Conservation (phyloP, 2,888 invertebrate species). For the Nasonovia ribisnigri region DNA sequence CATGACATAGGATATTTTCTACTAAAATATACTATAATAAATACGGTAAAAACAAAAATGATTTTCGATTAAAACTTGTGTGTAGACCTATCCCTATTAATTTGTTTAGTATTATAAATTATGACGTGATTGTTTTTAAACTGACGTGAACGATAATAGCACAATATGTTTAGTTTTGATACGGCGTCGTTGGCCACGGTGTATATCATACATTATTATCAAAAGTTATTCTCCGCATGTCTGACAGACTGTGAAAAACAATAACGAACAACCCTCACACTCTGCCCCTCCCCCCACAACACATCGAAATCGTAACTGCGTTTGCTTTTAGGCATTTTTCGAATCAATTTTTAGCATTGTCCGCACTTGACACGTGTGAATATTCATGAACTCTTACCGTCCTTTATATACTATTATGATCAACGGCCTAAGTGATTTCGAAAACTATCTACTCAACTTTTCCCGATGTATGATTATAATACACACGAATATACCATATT, state of each 20-base stretch:
- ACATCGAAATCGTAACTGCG: background rate
- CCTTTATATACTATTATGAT: background rate
- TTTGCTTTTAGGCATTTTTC: background rate
- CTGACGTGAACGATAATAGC: background rate
- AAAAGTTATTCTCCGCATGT: background rate
- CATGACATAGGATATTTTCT: background rate
- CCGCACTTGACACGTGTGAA: background rate
- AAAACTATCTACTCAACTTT: background rate
- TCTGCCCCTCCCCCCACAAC: background rate
- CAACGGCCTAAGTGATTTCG: conserved; percentile 17
- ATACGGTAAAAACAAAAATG: background rate
- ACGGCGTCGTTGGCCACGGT: background rate
- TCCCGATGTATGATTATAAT: background rate
- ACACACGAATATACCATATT: background rate
- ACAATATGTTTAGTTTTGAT: background rate
- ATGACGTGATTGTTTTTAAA: background rate
- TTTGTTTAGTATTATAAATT: background rate
- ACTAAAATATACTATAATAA: background rate
- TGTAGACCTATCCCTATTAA: background rate
- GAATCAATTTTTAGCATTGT: conserved; percentile 18
- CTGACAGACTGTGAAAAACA: background rate
- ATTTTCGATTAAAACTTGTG: conserved; percentile 7
- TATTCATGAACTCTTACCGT: background rate
- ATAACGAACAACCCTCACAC: background rate
- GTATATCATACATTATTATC: background rate